Evolutionary conservation across 2,113 vertebrate species (phyloP).

Genomic region (Arenaria interpres): DNA sequence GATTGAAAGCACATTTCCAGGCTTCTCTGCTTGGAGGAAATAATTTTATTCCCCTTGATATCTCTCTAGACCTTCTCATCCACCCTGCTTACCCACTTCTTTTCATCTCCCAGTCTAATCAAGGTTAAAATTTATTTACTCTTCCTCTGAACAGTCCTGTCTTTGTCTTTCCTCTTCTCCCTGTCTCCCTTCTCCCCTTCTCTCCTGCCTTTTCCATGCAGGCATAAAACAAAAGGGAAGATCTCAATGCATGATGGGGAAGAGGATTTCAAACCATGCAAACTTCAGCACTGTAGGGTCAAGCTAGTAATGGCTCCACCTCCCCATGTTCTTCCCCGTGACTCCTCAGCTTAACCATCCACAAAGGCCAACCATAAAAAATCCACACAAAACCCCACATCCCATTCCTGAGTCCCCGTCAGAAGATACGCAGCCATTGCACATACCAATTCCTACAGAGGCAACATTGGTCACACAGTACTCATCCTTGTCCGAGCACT

Average conservation of each 20-base stretch:
- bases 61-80: background rate
- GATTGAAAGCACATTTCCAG: background rate
- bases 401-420: background rate
- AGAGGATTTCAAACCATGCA: background rate
- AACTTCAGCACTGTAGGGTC: background rate
- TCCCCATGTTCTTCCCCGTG: background rate
- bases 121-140: background rate
- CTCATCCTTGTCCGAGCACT: background rate
- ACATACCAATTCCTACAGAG: slow-evolving; percentile 20
- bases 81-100: background rate
- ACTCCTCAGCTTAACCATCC: background rate
- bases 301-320: background rate
- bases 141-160: background rate
- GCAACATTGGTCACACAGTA: slow-evolving; percentile 54
- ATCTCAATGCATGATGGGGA: fast-evolving
- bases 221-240: background rate
- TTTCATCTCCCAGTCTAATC: background rate
- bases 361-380: background rate
- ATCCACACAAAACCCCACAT: background rate
- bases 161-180: background rate
- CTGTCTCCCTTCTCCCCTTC: background rate
- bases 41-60: background rate
- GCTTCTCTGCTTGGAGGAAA: background rate
- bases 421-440: background rate
- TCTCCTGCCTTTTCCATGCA: background rate